phyloP scores from a whole-genome alignment of 1,140 invertebrate genomes.

The Chlorops oryzae region DNA sequence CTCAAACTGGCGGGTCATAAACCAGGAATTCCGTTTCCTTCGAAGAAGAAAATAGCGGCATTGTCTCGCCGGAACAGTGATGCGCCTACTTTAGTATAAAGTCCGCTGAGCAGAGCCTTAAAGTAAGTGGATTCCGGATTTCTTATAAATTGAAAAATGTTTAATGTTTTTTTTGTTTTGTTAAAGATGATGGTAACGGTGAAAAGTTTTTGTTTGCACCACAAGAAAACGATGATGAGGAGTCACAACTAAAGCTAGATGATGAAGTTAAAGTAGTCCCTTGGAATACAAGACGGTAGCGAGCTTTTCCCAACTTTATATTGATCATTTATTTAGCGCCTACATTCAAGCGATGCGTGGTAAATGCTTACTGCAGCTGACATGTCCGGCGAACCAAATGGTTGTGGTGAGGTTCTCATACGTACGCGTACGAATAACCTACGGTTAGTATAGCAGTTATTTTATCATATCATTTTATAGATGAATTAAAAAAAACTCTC shows the following conservation, averaged over 20 bases:
- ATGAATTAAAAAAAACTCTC: background rate
- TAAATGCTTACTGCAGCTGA: conserved; percentile 91
- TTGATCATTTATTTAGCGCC: conserved; percentile 53
- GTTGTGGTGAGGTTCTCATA: conserved; percentile 96
- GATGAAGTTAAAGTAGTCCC: conserved; percentile 77
- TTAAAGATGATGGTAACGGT: conserved; percentile 90
- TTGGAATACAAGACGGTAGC: conserved; percentile 54
- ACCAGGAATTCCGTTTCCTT: conserved; percentile 93
- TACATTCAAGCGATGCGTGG: conserved; percentile 97
- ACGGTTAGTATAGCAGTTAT: conserved; percentile 49
- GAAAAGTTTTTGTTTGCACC: conserved; percentile 96
- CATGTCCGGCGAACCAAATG: conserved; percentile 94
- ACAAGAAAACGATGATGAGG: conserved; percentile 96
- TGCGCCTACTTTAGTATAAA: conserved; percentile 98
- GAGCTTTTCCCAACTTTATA: background rate
- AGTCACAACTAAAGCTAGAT: conserved; percentile 94
- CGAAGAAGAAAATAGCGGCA: conserved; percentile 95
- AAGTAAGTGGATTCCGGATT: conserved; percentile 53
- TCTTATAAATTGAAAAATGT: background rate
- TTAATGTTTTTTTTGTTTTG: too few species aligned
- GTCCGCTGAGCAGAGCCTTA: conserved; percentile 90
- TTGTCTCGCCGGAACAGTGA: conserved; percentile 98
- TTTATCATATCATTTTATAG: background rate
- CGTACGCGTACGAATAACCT: conserved; percentile 93
- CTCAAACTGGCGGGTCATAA: conserved; percentile 85